Conservation (phyloP, 2,113 vertebrate species). For the Vidua chalybeata region DNA sequence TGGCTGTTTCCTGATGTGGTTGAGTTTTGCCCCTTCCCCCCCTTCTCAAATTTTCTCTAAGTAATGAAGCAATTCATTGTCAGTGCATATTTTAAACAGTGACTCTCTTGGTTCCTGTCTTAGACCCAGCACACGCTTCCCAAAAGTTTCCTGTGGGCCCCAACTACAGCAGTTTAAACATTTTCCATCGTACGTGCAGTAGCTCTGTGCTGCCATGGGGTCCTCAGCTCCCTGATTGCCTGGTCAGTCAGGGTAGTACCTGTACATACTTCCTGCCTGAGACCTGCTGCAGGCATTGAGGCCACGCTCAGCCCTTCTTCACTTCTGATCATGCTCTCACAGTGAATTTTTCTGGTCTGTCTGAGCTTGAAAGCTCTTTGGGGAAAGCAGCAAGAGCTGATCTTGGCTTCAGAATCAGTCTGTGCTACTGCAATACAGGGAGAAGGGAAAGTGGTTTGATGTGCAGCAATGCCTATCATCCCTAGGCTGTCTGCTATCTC, state of each 20-base stretch:
- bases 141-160: constrained; percentile 50
- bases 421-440: not conserved
- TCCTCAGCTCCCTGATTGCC: not conserved
- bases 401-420: not conserved
- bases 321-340: not conserved
- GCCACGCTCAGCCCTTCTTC: not conserved
- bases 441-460: not conserved
- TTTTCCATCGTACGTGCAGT: not conserved
- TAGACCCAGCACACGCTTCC: not conserved
- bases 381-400: not conserved
- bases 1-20: not conserved
- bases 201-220: not conserved
- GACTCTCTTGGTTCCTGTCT: constrained; percentile 21
- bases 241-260: not conserved
- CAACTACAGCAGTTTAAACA: not conserved
- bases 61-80: constrained; percentile 43
- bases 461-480: not conserved
- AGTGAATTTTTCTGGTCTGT: not conserved
- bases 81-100: constrained; percentile 31
- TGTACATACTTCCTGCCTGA: not conserved
- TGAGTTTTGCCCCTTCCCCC: not conserved
- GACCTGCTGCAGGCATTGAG: not conserved
- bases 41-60: not conserved
- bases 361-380: not conserved
- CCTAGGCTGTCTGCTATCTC: not conserved